Base-by-base conservation (phyloP, 1,140 invertebrate species). In the Popillia japonica region DNA sequence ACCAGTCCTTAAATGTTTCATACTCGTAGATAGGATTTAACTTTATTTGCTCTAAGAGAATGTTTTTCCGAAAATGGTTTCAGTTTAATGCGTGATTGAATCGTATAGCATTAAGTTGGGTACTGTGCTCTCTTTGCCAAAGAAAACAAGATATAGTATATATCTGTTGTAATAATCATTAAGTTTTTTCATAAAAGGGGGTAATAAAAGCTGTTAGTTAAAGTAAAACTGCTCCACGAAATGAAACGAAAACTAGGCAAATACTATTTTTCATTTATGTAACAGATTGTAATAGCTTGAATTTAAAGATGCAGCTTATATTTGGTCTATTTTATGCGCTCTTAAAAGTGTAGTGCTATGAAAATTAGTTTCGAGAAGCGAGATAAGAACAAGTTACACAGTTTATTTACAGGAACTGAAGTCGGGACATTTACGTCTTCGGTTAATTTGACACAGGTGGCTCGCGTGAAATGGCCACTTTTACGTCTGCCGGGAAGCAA, bases 391-490 rank as follows among this genome's bases (percentile, higher is more conserved):
- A 68, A 68, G 10, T 68, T 68, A 4, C 22, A 17, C 10, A 27
- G 61, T 68, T 23, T 68, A 34, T 75, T 72, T 23, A 48, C 73
- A 75, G 22, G 34, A 9, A 23, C 40, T 22, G 73, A 34, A 11
- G 73, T 42, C 22, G 73, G 73, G 73, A 75, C 14, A 23, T 17
- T 40, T 75, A 23, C 27, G 73, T 75, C 73, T 75, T 40, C n/a
- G 17, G 73, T 34, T 41, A 75, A 75, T 75, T 75, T 75, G 73
- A 75, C 73, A 75, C 73, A 75, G 73, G 73, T 75, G 73, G 73
- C 42, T 75, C 73, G 6, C 20, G 73, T 23, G 73, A 42, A 75
- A 68, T 27, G 9, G 61, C 27, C 20, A 75, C 73, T 75, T 75
- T 75, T 75, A 75, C 40, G 22, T 75, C 22, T 34, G n/a, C 23